phyloP scores from a whole-genome alignment of 2,797 vertebrate genomes.

The Staurois parvus region DNA sequence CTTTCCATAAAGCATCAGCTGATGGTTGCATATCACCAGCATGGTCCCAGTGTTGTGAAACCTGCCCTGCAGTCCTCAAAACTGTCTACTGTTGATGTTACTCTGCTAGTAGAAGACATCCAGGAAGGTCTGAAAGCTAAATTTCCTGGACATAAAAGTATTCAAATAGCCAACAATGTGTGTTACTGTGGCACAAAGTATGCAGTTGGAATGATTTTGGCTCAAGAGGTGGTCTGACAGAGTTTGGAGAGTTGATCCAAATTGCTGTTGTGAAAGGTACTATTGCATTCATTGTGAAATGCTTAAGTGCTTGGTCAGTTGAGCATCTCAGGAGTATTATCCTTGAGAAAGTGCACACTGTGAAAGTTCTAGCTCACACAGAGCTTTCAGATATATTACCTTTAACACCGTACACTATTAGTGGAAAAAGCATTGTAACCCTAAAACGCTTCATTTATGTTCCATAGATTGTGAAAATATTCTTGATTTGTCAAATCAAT shows the following conservation, averaged over 20 bases:
- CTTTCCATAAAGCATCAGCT: constrained; percentile 58
- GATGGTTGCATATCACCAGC: background rate
- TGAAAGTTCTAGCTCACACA: too few relatives aligned
- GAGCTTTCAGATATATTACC: too few relatives aligned
- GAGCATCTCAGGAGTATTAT: too few relatives aligned
- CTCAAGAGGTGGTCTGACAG: background rate
- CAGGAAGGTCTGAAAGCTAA: background rate
- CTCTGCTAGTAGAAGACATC: background rate
- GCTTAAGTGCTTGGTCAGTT: too few relatives aligned
- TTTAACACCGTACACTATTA: too few relatives aligned
- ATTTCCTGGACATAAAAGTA: background rate
- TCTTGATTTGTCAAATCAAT: too few relatives aligned
- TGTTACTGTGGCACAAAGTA: background rate
- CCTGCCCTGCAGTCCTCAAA: background rate
- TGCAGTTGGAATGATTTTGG: background rate
- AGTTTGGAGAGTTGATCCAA: background rate
- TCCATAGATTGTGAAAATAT: too few relatives aligned
- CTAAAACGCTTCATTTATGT: too few relatives aligned
- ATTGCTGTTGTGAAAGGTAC: background rate
- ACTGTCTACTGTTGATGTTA: background rate
- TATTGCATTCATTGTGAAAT: too few relatives aligned
- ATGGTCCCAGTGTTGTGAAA: background rate
- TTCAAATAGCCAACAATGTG: background rate
- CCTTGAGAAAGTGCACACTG: too few relatives aligned
- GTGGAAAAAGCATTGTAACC: too few relatives aligned